Conservation (phyloP, 2,797 vertebrate genomes). For the Borostomias antarcticus region DNA sequence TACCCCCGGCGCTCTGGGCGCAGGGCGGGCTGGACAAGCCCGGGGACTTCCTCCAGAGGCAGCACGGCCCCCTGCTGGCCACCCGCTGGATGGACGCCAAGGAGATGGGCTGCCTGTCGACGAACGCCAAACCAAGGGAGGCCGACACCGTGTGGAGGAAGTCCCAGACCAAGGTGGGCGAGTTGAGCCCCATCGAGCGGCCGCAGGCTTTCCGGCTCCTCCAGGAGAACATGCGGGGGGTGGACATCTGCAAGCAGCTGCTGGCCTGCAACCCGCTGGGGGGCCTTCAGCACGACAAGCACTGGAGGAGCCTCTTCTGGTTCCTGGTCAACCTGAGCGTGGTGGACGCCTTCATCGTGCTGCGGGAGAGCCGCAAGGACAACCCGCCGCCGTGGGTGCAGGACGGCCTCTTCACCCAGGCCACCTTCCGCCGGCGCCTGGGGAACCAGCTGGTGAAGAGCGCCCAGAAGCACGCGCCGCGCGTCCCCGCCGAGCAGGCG, state of each 20-base stretch:
- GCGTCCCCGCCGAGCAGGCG: slow-evolving; percentile 31
- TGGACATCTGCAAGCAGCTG: slow-evolving; percentile 82
- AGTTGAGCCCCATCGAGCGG: slow-evolving; percentile 66
- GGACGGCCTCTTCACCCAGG: slow-evolving; percentile 76
- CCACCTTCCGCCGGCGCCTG: slow-evolving; percentile 73
- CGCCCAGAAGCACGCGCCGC: slow-evolving; percentile 54
- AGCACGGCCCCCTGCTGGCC: slow-evolving; percentile 67
- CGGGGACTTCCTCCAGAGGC: slow-evolving; percentile 73
- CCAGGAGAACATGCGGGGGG: slow-evolving; percentile 83
- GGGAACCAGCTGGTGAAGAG: slow-evolving; percentile 75
- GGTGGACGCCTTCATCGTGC: slow-evolving; percentile 78
- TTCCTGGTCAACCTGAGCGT: slow-evolving; percentile 79
- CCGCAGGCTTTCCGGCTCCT: slow-evolving; percentile 77
- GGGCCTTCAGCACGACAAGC: slow-evolving; percentile 68
- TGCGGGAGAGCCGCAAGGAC: slow-evolving; percentile 76
- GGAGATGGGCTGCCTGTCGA: slow-evolving; percentile 78
- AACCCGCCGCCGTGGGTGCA: slow-evolving; percentile 76
- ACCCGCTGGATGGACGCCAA: slow-evolving; percentile 80
- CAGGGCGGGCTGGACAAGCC: slow-evolving; percentile 56
- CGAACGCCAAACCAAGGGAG: slow-evolving; percentile 65
- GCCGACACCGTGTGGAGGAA: slow-evolving; percentile 76
- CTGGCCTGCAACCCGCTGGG: slow-evolving; percentile 78
- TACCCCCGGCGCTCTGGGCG: slow-evolving; percentile 70
- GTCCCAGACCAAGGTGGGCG: slow-evolving; percentile 63
- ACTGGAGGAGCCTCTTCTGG: slow-evolving; percentile 80